Evolutionary conservation across 2,888 invertebrate genomes (phyloP).

Genomic region (Eupithecia pulchellata): DNA sequence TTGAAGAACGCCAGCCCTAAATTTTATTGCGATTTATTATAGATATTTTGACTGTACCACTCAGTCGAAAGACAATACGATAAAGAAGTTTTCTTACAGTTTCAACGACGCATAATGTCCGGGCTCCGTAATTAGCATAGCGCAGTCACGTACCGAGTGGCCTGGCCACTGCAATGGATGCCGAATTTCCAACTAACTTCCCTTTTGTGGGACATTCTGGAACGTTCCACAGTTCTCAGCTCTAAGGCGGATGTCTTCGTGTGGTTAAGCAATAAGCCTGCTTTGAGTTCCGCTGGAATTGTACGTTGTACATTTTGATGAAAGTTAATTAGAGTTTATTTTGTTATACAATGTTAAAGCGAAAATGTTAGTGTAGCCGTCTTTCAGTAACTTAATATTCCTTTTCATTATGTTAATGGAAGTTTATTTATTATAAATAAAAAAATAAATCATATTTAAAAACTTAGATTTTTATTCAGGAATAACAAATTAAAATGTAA

Average conservation of each 20-base stretch:
- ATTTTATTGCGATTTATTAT: too few relatives aligned
- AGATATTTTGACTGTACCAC: too few relatives aligned
- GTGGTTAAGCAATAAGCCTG: slow-evolving; percentile 15
- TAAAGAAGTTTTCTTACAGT: neutral
- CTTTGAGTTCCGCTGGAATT: slow-evolving; percentile 7
- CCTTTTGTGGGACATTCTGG: slow-evolving; percentile 4
- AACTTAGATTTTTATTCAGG: neutral
- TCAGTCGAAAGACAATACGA: neutral
- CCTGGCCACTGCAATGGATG: slow-evolving; percentile 28
- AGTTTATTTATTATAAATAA: neutral
- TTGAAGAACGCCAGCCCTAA: too few relatives aligned
- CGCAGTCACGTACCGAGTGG: slow-evolving; percentile 31
- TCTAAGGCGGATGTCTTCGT: slow-evolving; percentile 5
- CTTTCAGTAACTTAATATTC: neutral
- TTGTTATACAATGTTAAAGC: neutral
- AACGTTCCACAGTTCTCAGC: neutral
- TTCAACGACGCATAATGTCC: neutral
- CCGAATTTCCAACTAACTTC: slow-evolving; percentile 27
- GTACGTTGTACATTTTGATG: slow-evolving; percentile 1
- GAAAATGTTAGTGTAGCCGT: neutral
- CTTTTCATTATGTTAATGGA: neutral
- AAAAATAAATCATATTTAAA: neutral
- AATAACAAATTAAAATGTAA: neutral
- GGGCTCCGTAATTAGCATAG: slow-evolving; percentile 33
- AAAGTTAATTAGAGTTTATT: slow-evolving; percentile 3